Conservation (phyloP, 37 sponge, comb jelly and placozoan species). For the Haliclona indistincta region DNA sequence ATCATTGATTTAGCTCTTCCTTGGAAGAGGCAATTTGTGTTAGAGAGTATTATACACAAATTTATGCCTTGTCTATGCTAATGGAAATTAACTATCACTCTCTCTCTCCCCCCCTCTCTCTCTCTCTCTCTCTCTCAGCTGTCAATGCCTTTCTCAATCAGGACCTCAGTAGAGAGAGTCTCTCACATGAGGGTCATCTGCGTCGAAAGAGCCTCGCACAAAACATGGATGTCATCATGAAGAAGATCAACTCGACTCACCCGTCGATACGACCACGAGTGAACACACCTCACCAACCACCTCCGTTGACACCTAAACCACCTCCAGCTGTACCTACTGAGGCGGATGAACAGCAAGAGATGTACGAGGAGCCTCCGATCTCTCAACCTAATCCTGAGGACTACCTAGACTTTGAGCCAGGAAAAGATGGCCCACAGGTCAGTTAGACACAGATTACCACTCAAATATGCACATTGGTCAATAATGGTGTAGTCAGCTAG, state of each 20-base stretch:
- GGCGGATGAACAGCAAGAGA: conserved; percentile 43
- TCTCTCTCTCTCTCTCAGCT: conserved; percentile 21
- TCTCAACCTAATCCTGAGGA: conserved; percentile 16
- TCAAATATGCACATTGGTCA: too few species aligned
- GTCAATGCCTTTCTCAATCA: conserved; percentile 45
- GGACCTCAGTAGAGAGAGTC: conserved; percentile 32
- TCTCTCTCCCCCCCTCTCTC: background rate
- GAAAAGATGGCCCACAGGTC: background rate
- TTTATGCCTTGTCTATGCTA: too few species aligned
- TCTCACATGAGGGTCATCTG: conserved; percentile 37
- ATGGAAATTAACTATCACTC: background rate
- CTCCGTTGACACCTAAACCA: conserved; percentile 15
- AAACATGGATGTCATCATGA: conserved; percentile 12
- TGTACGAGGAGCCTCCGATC: conserved; percentile 46
- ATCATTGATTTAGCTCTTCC: too few species aligned
- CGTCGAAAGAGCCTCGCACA: conserved; percentile 23
- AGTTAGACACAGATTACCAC: background rate
- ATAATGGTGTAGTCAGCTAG: too few species aligned
- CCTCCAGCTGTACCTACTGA: background rate
- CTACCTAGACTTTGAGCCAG: conserved; percentile 21
- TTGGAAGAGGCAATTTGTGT: too few species aligned
- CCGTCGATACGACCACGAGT: conserved; percentile 44
- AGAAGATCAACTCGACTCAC: conserved; percentile 30
- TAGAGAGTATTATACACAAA: too few species aligned
- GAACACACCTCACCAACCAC: conserved; percentile 28